Evolutionary conservation across 2,888 invertebrate genomes (phyloP).

Genomic region (Drosophila nigricruria): DNA sequence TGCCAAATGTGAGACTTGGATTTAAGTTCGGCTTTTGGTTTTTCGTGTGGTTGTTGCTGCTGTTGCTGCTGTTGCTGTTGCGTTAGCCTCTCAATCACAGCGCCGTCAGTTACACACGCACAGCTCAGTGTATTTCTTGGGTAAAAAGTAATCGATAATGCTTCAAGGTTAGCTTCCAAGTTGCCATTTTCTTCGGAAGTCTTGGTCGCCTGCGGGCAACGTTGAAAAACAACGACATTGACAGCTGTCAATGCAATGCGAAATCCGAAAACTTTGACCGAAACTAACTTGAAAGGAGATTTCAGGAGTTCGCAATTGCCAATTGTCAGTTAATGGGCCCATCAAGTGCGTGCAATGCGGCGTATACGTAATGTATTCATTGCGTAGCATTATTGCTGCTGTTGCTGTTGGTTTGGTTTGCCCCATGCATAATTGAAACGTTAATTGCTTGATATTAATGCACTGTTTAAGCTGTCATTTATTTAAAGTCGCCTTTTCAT

Average conservation of each 20-base stretch:
- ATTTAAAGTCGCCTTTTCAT: slow-evolving; percentile 30
- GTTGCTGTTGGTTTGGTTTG: background rate
- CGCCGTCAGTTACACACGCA: slow-evolving; percentile 42
- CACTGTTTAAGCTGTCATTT: slow-evolving; percentile 38
- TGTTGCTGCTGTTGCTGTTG: slow-evolving; percentile 6
- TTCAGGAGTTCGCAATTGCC: background rate
- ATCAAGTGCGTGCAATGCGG: slow-evolving; percentile 22
- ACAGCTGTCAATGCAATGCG: slow-evolving; percentile 37
- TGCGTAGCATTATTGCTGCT: slow-evolving; percentile 6
- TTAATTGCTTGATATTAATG: slow-evolving; percentile 47
- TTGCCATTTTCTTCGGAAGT: slow-evolving; percentile 32
- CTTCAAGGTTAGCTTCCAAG: slow-evolving; percentile 65
- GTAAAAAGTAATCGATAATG: slow-evolving; percentile 57
- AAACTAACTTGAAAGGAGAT: background rate
- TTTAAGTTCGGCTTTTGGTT: slow-evolving; percentile 12
- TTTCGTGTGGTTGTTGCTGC: background rate
- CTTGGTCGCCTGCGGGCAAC: slow-evolving; percentile 7
- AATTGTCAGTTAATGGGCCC: background rate
- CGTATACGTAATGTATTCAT: slow-evolving; percentile 60
- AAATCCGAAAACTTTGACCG: background rate
- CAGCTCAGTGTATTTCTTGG: slow-evolving; percentile 10
- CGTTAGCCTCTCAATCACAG: slow-evolving; percentile 45
- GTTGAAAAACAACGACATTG: slow-evolving; percentile 15
- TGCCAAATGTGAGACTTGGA: slow-evolving; percentile 32
- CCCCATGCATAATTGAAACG: slow-evolving; percentile 13